Evolutionary conservation across 2,113 vertebrate species (phyloP).

Genomic region (Aix galericulata): DNA sequence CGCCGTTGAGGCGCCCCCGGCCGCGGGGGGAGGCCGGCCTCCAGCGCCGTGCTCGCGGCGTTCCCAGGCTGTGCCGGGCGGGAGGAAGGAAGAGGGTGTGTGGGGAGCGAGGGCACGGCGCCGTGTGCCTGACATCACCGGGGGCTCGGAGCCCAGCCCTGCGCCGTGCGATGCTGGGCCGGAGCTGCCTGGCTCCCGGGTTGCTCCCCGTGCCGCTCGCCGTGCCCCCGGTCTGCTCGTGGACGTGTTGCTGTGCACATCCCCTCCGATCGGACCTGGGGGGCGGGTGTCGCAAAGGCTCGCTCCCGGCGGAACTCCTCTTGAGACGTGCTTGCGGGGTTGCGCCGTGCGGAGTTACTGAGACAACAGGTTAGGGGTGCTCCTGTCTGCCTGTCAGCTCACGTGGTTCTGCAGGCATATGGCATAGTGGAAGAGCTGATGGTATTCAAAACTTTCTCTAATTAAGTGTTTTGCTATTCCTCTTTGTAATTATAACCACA

Average conservation of each 20-base stretch:
- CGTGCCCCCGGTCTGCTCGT: accelerated
- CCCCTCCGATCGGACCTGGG: not conserved
- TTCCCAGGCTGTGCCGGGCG: not conserved
- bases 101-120: not conserved
- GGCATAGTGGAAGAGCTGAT: not conserved
- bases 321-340: not conserved
- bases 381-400: not conserved
- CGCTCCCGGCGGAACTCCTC: not conserved
- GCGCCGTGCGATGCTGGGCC: not conserved
- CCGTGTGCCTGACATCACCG: too few relatives aligned
- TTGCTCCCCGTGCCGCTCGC: not conserved
- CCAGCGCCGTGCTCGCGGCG: not conserved
- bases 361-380: not conserved
- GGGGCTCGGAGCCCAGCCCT: too few relatives aligned
- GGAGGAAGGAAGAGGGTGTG: conserved; percentile 66
- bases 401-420: accelerated
- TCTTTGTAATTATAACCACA: not conserved
- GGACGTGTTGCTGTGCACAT: not conserved
- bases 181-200: not conserved
- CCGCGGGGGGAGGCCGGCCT: too few relatives aligned
- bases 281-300: not conserved
- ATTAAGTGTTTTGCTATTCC: not conserved
- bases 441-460: not conserved
- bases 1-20: too few relatives aligned
- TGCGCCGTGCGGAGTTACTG: not conserved